phyloP scores from a whole-genome alignment of 2,797 vertebrate genomes.

The Trichosurus vulpecula region DNA sequence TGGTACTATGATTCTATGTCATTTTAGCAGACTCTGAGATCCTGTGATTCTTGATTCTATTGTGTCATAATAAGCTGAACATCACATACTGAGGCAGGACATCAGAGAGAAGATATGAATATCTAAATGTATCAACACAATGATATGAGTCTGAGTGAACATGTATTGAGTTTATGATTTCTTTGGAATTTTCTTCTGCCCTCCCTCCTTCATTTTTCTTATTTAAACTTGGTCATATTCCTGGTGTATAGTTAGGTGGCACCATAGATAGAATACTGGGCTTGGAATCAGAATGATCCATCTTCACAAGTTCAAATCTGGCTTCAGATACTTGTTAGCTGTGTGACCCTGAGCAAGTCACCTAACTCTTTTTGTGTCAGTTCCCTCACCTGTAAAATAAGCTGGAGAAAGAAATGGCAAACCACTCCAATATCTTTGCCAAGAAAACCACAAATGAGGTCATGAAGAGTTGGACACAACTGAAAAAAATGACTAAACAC shows the following conservation, averaged over 20 bases:
- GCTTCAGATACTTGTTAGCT: neutral
- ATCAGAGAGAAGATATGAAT: no score
- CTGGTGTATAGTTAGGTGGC: no score
- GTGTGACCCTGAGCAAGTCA: neutral
- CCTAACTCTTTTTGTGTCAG: neutral
- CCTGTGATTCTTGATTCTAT: neutral
- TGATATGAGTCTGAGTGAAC: neutral
- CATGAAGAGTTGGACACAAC: no score
- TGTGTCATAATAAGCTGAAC: neutral
- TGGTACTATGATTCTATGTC: neutral
- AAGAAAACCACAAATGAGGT: no score
- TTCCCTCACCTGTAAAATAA: no score
- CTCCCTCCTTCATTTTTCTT: no score
- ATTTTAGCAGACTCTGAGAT: neutral
- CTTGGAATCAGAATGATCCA: no score
- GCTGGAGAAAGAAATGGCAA: no score
- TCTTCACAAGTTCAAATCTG: neutral
- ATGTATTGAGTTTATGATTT: neutral
- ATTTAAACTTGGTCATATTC: neutral
- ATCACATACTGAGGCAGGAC: no score
- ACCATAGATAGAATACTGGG: no score
- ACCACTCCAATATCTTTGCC: no score
- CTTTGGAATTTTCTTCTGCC: neutral
- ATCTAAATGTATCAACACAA: neutral
- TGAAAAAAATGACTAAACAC: no score